Conservation (phyloP, 2,113 vertebrate genomes). For the Gallinago paraguaiae region DNA sequence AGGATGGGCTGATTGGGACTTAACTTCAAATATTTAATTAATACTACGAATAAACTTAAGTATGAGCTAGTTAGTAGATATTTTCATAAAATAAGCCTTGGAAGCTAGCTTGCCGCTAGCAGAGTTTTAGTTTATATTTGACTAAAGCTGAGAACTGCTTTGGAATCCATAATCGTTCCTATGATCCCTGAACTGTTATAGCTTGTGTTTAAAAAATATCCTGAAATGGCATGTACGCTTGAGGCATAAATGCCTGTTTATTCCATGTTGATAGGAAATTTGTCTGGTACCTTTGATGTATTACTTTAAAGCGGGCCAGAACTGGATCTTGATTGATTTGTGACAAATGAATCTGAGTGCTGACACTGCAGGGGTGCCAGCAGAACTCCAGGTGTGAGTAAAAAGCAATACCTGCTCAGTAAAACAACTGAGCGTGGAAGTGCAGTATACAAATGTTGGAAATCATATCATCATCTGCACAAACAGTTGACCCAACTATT, state of each 20-base stretch:
- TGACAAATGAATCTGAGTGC: background rate
- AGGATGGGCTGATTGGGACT: background rate
- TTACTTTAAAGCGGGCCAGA: background rate
- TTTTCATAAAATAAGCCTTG: background rate
- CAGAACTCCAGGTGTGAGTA: background rate
- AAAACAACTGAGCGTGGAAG: background rate
- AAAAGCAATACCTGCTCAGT: background rate
- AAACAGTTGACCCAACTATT: background rate
- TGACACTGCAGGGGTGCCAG: background rate
- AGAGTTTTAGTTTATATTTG: background rate
- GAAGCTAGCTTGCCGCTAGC: background rate
- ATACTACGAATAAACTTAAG: background rate
- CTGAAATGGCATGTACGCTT: background rate
- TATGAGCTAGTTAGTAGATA: background rate
- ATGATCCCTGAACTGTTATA: background rate
- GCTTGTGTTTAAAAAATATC: background rate
- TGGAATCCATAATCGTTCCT: background rate
- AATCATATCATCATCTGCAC: too few species aligned
- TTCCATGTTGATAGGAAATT: background rate
- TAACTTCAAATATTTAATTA: background rate
- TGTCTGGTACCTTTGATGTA: background rate
- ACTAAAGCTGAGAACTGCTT: background rate
- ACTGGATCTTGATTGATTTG: background rate
- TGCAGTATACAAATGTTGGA: background rate
- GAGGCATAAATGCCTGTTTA: background rate